Evolutionary conservation across 2,797 vertebrate genomes (phyloP), one percentile per base, ranked within the genome.

Genomic region (Cryptoprocta ferox): DNA sequence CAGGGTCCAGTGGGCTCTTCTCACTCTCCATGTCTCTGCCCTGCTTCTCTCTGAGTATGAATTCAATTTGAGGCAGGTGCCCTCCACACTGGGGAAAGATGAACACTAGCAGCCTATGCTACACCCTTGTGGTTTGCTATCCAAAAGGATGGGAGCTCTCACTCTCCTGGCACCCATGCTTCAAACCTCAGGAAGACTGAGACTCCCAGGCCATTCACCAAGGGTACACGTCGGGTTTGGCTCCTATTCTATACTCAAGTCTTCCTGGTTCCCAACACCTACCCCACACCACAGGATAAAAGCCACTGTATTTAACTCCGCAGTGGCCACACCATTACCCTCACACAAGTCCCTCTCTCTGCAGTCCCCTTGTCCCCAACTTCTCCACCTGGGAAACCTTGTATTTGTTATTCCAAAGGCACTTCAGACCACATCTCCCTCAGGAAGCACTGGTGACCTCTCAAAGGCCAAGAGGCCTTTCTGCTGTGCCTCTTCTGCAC

Each of bases 151-250:
- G 13, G 63, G 6, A 35, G 16, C 42, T 73, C 45, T 73, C 63
- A 48, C n/a, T n/a, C 73, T 66, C n/a, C 19, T 42, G 32, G 28
- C 16, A 86, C 42, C 50, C 39, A 21, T 26, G 39, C 66, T 87
- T 94, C 68, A 90, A 80, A 95, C 71, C 50, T 96, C 35, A 88
- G 63, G 19, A 30, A 96, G n/a, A 63, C 26, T 68, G 71, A 42
- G 37, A 66, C 42, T 94, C 68, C 26, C 9, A 3, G n/a, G 73
- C 14, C 37, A 28, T 48, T 80, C 59, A 80, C 70, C 15, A 18
- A 75, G 18, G 48, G 19, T 78, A 80, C 8, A n/a, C n/a, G 61
- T 0, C 30, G 10, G 24, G 48, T 89, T 66, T 80, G 42, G 30
- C 32, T 78, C 28, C 61, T 88, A 45, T 15, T 30, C 26, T 80